Conservation (phyloP, 2,797 vertebrate species). For the Crenichthys baileyi region DNA sequence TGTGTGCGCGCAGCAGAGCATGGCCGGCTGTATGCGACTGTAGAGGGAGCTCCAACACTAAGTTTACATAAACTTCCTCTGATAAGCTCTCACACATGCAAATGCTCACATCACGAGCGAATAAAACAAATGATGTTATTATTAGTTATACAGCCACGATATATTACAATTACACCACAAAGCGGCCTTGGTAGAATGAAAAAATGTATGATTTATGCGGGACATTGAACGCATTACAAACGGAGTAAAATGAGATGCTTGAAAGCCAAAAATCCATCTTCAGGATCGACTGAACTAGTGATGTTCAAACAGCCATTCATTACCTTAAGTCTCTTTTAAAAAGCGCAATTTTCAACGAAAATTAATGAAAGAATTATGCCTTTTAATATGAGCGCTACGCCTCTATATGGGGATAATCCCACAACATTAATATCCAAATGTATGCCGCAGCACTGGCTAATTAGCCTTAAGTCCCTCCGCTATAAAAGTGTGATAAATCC, state of each 20-base stretch:
- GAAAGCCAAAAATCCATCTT: slow-evolving; percentile 62
- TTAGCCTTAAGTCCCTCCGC: slow-evolving; percentile 76
- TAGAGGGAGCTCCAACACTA: slow-evolving; percentile 87
- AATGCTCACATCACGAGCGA: slow-evolving; percentile 75
- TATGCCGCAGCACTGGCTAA: slow-evolving; percentile 75
- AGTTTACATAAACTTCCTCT: slow-evolving; percentile 82
- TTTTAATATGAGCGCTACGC: slow-evolving; percentile 74
- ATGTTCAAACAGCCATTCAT: slow-evolving; percentile 56
- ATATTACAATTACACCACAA: slow-evolving; percentile 76
- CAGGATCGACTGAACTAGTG: slow-evolving; percentile 46
- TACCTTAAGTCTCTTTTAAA: slow-evolving; percentile 59
- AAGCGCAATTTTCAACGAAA: slow-evolving; percentile 56
- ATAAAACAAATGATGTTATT: slow-evolving; percentile 82
- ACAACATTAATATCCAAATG: slow-evolving; percentile 81
- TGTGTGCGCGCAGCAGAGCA: slow-evolving; percentile 20
- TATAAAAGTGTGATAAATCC: slow-evolving; percentile 78
- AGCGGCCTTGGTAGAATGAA: slow-evolving; percentile 51
- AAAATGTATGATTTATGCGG: slow-evolving; percentile 63
- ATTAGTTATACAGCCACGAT: slow-evolving; percentile 68
- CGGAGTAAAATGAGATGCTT: slow-evolving; percentile 64
- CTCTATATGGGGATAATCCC: slow-evolving; percentile 74
- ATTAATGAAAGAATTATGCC: slow-evolving; percentile 75
- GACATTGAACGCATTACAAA: slow-evolving; percentile 59
- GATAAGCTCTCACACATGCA: slow-evolving; percentile 78
- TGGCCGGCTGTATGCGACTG: slow-evolving; percentile 68